Evolutionary conservation across 2,888 invertebrate species (phyloP).

Genomic region (Smittia aterrima): DNA sequence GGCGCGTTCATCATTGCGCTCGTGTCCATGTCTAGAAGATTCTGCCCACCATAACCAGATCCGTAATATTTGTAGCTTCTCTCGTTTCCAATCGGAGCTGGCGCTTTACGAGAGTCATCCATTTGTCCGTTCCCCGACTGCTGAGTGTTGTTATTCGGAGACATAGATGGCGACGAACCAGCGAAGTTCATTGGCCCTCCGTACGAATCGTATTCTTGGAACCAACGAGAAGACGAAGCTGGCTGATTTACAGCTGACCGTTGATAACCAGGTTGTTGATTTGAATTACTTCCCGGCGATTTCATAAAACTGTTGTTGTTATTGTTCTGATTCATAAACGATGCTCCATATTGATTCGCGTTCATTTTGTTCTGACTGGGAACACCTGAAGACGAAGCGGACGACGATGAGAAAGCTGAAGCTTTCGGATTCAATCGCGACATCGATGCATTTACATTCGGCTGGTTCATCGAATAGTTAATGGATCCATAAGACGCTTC

Average conservation of each 20-base stretch:
- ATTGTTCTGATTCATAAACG: constrained; percentile 12
- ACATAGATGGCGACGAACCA: constrained; percentile 52
- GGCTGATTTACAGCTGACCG: constrained; percentile 48
- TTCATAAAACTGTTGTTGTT: constrained; percentile 42
- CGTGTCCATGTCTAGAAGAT: constrained; percentile 16
- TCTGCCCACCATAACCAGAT: background rate
- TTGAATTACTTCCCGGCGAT: background rate
- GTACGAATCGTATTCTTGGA: constrained; percentile 41
- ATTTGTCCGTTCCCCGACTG: constrained; percentile 44
- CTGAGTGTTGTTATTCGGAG: constrained; percentile 49
- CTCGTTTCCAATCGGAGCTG: constrained; percentile 80
- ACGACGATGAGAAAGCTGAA: constrained; percentile 73
- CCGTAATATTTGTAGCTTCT: constrained; percentile 63
- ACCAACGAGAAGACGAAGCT: constrained; percentile 48
- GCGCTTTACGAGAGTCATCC: constrained; percentile 55
- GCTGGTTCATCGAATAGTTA: constrained; percentile 42
- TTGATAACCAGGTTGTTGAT: constrained; percentile 24
- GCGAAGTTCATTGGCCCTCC: background rate
- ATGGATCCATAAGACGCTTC: constrained; percentile 32
- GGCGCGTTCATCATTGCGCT: constrained; percentile 18
- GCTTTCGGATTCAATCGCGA: constrained; percentile 78
- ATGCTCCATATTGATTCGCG: constrained; percentile 42
- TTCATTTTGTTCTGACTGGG: constrained; percentile 6
- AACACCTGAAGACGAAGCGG: background rate
- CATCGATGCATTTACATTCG: constrained; percentile 48